Base-by-base conservation (phyloP, 1,140 invertebrate genomes). In the Oncopeltus fasciatus region DNA sequence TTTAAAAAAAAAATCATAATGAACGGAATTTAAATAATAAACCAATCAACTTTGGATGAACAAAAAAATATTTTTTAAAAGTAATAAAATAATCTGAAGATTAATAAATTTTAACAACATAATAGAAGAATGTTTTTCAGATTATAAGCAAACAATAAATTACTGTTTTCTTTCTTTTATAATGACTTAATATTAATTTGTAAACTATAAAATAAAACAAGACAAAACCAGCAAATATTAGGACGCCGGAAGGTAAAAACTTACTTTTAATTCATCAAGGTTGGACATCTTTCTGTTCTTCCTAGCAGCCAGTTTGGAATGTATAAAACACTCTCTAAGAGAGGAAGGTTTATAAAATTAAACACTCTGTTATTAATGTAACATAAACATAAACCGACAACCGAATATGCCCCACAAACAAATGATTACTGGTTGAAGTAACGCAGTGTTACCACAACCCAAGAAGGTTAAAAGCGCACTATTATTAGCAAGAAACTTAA, bases 211-310 rank as follows among this genome's bases (percentile, higher is more conserved):
- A 8, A 49, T 9, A 18, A 9, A 20, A 49, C 47, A 24, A 24
- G 5, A 8, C 5, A n/a, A 9, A 28, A n/a, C 31, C 33, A 31
- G 29, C 16, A 53, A 24, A 53, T 24, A 24, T 24, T 24, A 53
- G 24, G 49, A 26, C 49, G 49, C 49, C 49, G 24, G 26, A 53
- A 27, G 21, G 26, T 2, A 24, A 20, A 26, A 26, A 57, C 56
- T 31, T 33, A 57, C 56, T 14, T 57, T 57, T 29, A 57, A 18
- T 57, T 57, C 56, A 28, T 57, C 56, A n/a, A 28, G 29, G n/a
- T 28, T 28, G 33, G 56, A 57, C 56, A 57, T 57, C 18, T 29
- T 57, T 24, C 28, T n/a, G 12, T 28, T 38, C 31, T 29, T 57
- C 24, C 29, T 57, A 4, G 56, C 14, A 57, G 56, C 56, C 56